Evolutionary conservation across 1,140 invertebrate genomes (phyloP).

Genomic region (Neelides sp.): DNA sequence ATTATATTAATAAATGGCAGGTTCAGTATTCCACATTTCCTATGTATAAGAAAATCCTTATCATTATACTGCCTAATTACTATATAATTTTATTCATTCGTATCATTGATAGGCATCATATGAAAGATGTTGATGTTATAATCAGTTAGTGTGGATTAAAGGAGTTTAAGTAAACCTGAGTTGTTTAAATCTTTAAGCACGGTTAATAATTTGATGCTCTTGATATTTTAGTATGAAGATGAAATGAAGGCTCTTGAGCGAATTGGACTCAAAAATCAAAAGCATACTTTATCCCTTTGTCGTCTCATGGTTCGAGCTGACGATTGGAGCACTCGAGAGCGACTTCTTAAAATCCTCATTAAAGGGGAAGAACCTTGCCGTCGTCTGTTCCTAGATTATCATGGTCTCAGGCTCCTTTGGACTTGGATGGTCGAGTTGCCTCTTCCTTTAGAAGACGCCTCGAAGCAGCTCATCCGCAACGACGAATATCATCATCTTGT

Average conservation of each 20-base stretch:
- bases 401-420: slow-evolving; percentile 75
- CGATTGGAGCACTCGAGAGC: slow-evolving; percentile 54
- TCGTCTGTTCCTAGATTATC: slow-evolving; percentile 84
- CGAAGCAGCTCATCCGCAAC: slow-evolving; percentile 12
- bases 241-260: slow-evolving; percentile 58
- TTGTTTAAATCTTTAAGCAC: slow-evolving; percentile 38
- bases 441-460: slow-evolving; percentile 17
- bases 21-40: no score
- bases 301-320: slow-evolving; percentile 84
- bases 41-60: no score
- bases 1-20: no score
- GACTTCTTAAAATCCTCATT: slow-evolving; percentile 48
- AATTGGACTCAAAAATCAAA: slow-evolving; percentile 70
- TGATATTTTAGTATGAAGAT: slow-evolving; percentile 50
- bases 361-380: slow-evolving; percentile 64
- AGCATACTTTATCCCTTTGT: slow-evolving; percentile 72
- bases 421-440: slow-evolving; percentile 72
- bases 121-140: no score
- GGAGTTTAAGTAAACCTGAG: slow-evolving; percentile 34
- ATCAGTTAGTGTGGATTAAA: slow-evolving; percentile 30
- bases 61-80: no score
- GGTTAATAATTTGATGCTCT: no score
- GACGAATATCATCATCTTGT: slow-evolving; percentile 23
- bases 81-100: no score
- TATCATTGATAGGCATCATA: no score